Percentiles rank a stretch among this genome's conserved stretches.
Evolutionary conservation across 2,888 invertebrate genomes (phyloP).

Genomic region (Chelonus formosanus): DNA sequence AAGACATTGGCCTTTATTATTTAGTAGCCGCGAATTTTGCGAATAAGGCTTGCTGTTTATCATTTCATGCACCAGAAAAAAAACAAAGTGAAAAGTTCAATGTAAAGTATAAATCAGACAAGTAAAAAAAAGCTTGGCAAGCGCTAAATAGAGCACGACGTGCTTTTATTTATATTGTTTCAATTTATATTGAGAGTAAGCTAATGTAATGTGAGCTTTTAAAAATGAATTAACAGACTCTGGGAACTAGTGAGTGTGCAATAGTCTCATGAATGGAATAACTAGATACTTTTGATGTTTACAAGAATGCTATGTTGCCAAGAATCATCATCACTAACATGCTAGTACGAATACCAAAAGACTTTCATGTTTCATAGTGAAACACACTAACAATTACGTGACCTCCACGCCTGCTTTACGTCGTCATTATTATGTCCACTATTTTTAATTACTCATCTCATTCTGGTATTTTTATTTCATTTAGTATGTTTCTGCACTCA

Average conservation of each 20-base stretch:
- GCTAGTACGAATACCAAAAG: slow-evolving; percentile 5
- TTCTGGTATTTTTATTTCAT: too few relatives aligned
- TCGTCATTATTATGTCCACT: too few relatives aligned
- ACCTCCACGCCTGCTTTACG: too few relatives aligned
- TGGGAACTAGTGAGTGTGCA: not conserved
- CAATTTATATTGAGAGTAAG: slow-evolving; percentile 2
- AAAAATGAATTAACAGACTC: slow-evolving; percentile 4
- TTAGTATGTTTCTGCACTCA: too few relatives aligned
- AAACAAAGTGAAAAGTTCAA: not conserved
- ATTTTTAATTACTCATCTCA: too few relatives aligned
- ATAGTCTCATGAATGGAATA: slow-evolving; percentile 7
- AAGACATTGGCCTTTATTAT: not conserved
- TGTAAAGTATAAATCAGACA: not conserved
- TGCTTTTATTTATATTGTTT: slow-evolving; percentile 1
- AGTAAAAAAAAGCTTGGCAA: not conserved
- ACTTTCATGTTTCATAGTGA: not conserved
- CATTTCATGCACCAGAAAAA: not conserved
- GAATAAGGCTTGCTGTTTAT: not conserved
- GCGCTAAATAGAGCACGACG: not conserved
- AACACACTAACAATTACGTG: too few relatives aligned
- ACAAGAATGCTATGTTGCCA: not conserved
- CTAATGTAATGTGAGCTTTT: slow-evolving; percentile 7
- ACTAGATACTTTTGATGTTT: slow-evolving; percentile 10
- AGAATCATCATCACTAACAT: not conserved
- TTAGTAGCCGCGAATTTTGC: slow-evolving; percentile 2